A percentile compares a stretch with the other conserved stretches of the same genome.
Conservation (phyloP, 2,797 vertebrate species). For the Morelia viridis region DNA sequence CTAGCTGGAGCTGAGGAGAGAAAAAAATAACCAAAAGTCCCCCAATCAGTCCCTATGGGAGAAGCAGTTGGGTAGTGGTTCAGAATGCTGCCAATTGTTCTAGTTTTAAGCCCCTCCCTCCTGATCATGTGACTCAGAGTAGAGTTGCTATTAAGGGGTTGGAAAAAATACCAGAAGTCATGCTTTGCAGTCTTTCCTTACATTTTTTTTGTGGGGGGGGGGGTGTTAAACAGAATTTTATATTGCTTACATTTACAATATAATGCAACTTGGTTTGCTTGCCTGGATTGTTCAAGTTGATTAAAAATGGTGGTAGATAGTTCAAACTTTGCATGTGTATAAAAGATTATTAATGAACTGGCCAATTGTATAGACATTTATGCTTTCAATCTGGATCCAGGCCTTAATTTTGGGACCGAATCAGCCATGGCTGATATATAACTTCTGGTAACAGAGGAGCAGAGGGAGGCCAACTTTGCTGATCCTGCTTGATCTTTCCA, state of each 20-base stretch:
- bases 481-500: not conserved
- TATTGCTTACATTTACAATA: not conserved
- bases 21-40: not conserved
- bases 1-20: not conserved
- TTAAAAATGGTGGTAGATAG: not conserved
- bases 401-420: not conserved
- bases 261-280: not conserved
- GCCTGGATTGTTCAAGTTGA: not conserved
- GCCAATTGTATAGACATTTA: not conserved
- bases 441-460: not conserved
- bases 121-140: not conserved
- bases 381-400: not conserved
- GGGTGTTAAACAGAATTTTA: not conserved
- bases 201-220: not conserved
- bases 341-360: not conserved
- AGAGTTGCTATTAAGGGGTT: not conserved
- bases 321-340: not conserved
- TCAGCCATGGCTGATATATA: not conserved
- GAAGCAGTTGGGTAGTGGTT: not conserved
- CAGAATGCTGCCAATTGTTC: not conserved
- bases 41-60: not conserved
- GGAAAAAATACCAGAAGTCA: not conserved
- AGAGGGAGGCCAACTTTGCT: not conserved
- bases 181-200: not conserved
- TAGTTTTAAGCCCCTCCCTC: not conserved